Percentiles rank a stretch among this genome's conserved stretches.
Conservation (phyloP, 23 tunicate species). For the Phallusia fumigata region DNA sequence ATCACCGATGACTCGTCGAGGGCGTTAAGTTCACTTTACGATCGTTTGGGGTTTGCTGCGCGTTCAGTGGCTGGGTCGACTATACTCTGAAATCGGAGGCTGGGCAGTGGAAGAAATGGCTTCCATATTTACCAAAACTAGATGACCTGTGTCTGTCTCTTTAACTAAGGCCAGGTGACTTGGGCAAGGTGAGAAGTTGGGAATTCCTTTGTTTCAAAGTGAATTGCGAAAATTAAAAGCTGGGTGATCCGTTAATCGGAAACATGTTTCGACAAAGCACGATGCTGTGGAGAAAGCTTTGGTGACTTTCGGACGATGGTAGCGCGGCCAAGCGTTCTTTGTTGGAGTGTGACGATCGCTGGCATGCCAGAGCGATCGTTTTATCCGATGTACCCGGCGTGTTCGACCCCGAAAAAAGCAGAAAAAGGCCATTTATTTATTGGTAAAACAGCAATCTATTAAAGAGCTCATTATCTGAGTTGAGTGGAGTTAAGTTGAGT, state of each 20-base stretch:
- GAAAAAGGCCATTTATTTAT: background rate
- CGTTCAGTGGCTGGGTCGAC: slow-evolving; percentile 8
- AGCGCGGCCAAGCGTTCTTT: background rate
- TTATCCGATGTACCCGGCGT: background rate
- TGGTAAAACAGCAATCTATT: background rate
- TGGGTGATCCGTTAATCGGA: background rate
- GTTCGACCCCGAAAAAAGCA: background rate
- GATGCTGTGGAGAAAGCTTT: slow-evolving; percentile 14
- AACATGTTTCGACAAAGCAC: slow-evolving; percentile 2
- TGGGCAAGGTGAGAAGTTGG: background rate
- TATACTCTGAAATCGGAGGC: background rate
- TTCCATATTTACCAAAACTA: background rate
- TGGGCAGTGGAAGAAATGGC: slow-evolving; percentile 11
- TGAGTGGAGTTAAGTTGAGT: too few species aligned
- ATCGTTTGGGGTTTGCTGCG: slow-evolving; percentile 16
- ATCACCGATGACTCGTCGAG: slow-evolving; percentile 10
- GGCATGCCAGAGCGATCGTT: background rate
- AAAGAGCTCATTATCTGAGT: too few species aligned
- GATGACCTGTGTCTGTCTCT: background rate
- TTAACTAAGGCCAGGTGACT: background rate
- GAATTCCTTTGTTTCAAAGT: slow-evolving; percentile 26
- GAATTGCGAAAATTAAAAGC: slow-evolving; percentile 12
- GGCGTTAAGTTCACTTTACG: slow-evolving; percentile 17
- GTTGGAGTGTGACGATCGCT: slow-evolving; percentile 3
- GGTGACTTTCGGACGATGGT: background rate